phyloP scores from a whole-genome alignment of 1,140 invertebrate species.

The Galendromus occidentalis region DNA sequence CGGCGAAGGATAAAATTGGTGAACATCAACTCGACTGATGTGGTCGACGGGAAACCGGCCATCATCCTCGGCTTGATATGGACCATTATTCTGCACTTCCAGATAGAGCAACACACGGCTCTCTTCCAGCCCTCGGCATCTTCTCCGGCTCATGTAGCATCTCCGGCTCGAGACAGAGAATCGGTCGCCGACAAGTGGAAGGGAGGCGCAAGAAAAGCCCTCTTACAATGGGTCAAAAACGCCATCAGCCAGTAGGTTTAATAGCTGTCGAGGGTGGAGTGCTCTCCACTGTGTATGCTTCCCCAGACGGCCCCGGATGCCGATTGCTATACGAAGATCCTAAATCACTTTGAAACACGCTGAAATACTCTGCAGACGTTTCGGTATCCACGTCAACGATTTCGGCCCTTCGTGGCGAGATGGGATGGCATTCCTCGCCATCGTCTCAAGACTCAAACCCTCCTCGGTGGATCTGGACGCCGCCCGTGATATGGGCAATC shows the following conservation, averaged over 20 bases:
- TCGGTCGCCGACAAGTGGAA: slow-evolving; percentile 26
- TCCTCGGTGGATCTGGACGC: slow-evolving; percentile 60
- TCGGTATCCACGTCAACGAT: slow-evolving; percentile 69
- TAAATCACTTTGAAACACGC: background rate
- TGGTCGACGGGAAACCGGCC: slow-evolving; percentile 89
- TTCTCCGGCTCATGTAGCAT: slow-evolving; percentile 17
- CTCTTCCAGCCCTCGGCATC: slow-evolving; percentile 6
- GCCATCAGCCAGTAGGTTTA: slow-evolving; percentile 55
- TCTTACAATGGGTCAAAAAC: slow-evolving; percentile 83
- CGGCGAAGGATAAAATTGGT: slow-evolving; percentile 56
- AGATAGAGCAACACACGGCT: slow-evolving; percentile 41
- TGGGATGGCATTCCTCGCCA: slow-evolving; percentile 81
- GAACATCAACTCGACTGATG: slow-evolving; percentile 91
- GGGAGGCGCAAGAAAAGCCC: slow-evolving; percentile 68
- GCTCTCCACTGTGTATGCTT: too few relatives aligned
- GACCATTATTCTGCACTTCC: slow-evolving; percentile 99
- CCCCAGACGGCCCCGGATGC: background rate
- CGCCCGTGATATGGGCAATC: slow-evolving; percentile 50
- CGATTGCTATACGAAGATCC: background rate
- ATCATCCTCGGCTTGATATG: slow-evolving; percentile 93
- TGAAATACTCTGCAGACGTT: slow-evolving; percentile 37
- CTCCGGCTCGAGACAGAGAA: slow-evolving; percentile 36
- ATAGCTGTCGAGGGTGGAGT: too few relatives aligned
- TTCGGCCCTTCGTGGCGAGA: slow-evolving; percentile 94
- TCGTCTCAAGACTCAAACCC: slow-evolving; percentile 84